Conservation (phyloP, 2,797 vertebrate species). For the Emys orbicularis region DNA sequence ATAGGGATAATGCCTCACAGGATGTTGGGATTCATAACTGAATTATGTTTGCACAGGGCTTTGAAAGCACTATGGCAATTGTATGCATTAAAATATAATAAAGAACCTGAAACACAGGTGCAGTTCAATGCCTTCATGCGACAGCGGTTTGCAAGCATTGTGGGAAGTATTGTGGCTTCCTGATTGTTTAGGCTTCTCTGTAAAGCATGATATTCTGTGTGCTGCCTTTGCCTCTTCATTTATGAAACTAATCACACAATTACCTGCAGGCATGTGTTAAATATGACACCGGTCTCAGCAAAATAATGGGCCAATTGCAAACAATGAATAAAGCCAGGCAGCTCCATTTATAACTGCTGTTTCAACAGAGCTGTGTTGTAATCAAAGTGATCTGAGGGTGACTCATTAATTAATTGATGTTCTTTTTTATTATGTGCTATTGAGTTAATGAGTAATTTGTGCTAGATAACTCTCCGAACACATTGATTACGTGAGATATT, state of each 20-base stretch:
- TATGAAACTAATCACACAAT: slow-evolving; percentile 80
- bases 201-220: not conserved
- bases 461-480: slow-evolving; percentile 85
- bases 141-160: not conserved
- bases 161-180: fast-evolving
- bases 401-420: slow-evolving; percentile 88
- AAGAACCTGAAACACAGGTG: fast-evolving
- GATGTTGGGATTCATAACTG: not conserved
- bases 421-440: slow-evolving; percentile 86
- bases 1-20: not conserved
- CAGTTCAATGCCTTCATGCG: fast-evolving
- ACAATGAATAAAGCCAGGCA: slow-evolving; percentile 76
- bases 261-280: slow-evolving; percentile 78
- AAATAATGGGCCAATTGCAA: slow-evolving; percentile 76
- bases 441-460: slow-evolving; percentile 90
- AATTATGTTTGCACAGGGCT: not conserved
- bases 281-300: slow-evolving; percentile 73
- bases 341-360: slow-evolving; percentile 77
- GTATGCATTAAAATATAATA: not conserved
- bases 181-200: not conserved
- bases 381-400: slow-evolving; percentile 83
- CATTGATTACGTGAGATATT: slow-evolving; percentile 83
- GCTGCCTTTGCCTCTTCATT: slow-evolving; percentile 63
- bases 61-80: not conserved
- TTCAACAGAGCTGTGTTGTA: slow-evolving; percentile 77